Conservation (phyloP, 2,113 vertebrate species). For the Mirounga angustirostris region DNA sequence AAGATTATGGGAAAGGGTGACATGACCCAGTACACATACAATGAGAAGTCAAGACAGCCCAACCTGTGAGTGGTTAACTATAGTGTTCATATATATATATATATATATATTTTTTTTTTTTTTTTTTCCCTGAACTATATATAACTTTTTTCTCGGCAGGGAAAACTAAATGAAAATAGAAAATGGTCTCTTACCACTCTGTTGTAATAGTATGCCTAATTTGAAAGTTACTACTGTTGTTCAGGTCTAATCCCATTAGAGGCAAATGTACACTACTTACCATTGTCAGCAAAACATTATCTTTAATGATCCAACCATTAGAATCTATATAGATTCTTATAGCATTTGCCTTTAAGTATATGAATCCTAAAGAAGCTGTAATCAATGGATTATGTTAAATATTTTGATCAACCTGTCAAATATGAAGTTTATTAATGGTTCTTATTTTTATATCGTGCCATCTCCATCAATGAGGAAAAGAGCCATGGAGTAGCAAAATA, state of each 20-base stretch:
- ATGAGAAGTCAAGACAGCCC: background rate
- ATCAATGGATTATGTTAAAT: background rate
- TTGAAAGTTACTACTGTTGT: conserved; percentile 46
- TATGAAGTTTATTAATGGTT: background rate
- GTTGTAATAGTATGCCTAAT: background rate
- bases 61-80: background rate
- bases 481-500: background rate
- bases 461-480: conserved; percentile 1
- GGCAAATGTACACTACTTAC: conserved; percentile 9
- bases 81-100: background rate
- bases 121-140: background rate
- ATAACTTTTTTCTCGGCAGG: background rate
- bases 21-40: background rate
- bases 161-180: conserved; percentile 32
- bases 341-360: conserved; percentile 18
- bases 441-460: background rate
- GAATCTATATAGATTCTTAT: conserved; percentile 23
- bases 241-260: conserved; percentile 4
- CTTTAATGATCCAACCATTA: conserved; percentile 6
- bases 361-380: background rate
- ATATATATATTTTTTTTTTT: background rate
- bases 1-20: conserved; percentile 27
- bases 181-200: background rate
- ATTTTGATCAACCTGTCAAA: background rate
- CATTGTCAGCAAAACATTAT: conserved; percentile 27